Percentiles rank a stretch among this genome's conserved stretches.
Evolutionary conservation across 2,797 vertebrate species (phyloP).

Genomic region (Ctenopoma multispine): DNA sequence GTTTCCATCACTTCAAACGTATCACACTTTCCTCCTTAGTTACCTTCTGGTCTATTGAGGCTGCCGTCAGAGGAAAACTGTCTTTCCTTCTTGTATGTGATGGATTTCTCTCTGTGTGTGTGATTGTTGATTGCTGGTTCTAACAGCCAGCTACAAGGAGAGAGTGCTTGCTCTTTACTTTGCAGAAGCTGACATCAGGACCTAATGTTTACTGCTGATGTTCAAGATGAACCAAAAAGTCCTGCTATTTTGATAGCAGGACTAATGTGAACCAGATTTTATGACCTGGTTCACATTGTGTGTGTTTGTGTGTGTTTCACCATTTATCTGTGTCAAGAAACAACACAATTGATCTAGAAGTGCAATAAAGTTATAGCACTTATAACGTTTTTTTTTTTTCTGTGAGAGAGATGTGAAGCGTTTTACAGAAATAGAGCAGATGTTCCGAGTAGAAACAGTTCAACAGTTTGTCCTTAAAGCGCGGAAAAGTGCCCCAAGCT

Average conservation of each 20-base stretch:
- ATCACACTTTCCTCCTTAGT: neutral
- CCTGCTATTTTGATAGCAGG: too few relatives aligned
- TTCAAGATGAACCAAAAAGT: constrained; percentile 21
- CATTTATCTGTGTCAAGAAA: constrained; percentile 10
- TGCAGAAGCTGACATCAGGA: constrained; percentile 11
- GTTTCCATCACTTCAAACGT: constrained; percentile 15
- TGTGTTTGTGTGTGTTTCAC: neutral
- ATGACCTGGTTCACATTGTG: constrained; percentile 14
- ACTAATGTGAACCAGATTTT: too few relatives aligned
- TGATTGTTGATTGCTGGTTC: constrained; percentile 26
- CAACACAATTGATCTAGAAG: constrained; percentile 1
- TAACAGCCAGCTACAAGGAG: constrained; percentile 11
- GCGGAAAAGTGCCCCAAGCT: constrained; percentile 6
- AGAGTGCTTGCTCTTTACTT: constrained; percentile 19
- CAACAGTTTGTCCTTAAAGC: constrained; percentile 1
- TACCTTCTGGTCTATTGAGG: constrained; percentile 8
- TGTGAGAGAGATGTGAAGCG: neutral
- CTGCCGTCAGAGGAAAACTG: constrained; percentile 29
- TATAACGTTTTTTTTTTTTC: too few relatives aligned
- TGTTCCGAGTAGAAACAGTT: constrained; percentile 2
- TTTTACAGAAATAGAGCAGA: constrained; percentile 13
- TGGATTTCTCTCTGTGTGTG: constrained; percentile 29
- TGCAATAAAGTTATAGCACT: too few relatives aligned
- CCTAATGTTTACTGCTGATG: constrained; percentile 17
- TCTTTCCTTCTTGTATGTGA: constrained; percentile 30